These are phyloP conservation scores for Pharmacophagus antenor DNA, from an alignment of 2,888 invertebrate genomes.

Conservation along the genomic window DNA sequence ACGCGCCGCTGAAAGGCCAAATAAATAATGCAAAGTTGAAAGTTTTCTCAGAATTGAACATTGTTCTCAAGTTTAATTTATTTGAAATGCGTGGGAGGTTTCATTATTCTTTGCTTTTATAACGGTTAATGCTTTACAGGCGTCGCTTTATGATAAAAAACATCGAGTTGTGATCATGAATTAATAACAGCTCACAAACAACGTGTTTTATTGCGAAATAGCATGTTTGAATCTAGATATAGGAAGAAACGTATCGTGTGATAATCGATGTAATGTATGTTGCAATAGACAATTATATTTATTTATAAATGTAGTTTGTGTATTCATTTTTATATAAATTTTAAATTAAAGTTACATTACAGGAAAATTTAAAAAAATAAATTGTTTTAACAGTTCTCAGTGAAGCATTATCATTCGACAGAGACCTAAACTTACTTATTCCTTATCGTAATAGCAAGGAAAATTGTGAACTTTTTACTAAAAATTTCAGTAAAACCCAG, in stretches of 20 bases:
- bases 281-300: too few relatives aligned
- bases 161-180: slow-evolving; percentile 1
- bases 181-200: not conserved
- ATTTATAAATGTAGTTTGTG: too few relatives aligned
- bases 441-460: not conserved
- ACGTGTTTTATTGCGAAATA: not conserved
- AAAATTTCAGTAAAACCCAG: slow-evolving; percentile 5
- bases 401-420: not conserved
- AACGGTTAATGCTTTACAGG: slow-evolving; percentile 10
- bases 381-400: not conserved
- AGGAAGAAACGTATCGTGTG: too few relatives aligned
- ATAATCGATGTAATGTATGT: too few relatives aligned
- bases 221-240: too few relatives aligned
- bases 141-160: slow-evolving; percentile 13
- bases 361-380: not conserved
- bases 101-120: slow-evolving; percentile 9
- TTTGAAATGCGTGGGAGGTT: slow-evolving; percentile 29
- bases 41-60: slow-evolving; percentile 32
- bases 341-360: too few relatives aligned
- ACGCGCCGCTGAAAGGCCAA: slow-evolving; percentile 9
- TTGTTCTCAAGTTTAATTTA: slow-evolving; percentile 26
- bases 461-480: slow-evolving; percentile 4
- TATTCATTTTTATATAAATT: too few relatives aligned
- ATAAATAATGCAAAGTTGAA: slow-evolving; percentile 18
- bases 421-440: not conserved